Conservation (phyloP, 2,888 invertebrate species). For the Watsonalla binaria region DNA sequence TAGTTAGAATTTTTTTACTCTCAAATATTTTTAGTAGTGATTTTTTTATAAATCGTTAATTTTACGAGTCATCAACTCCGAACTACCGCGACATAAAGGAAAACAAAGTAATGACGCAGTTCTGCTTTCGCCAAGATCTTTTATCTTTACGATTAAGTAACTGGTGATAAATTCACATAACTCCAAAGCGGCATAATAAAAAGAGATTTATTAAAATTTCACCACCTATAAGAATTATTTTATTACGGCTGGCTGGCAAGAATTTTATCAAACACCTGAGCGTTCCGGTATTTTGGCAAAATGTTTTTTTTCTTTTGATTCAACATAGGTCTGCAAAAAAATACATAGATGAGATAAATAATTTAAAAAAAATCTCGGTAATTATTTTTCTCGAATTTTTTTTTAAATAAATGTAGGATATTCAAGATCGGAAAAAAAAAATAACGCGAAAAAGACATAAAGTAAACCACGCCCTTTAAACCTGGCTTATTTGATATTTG, state of each 20-base stretch:
- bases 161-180: constrained; percentile 7
- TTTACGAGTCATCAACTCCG: not conserved
- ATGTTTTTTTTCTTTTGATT: constrained; percentile 8
- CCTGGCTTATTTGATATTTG: too few relatives aligned
- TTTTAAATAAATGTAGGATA: too few relatives aligned
- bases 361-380: too few relatives aligned
- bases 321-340: too few relatives aligned
- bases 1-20: too few relatives aligned
- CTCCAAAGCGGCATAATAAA: not conserved
- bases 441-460: not conserved
- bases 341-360: too few relatives aligned
- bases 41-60: not conserved
- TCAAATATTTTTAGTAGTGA: not conserved
- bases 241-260: not conserved
- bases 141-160: constrained; percentile 34
- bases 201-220: constrained; percentile 1
- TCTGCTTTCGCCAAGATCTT: constrained; percentile 20
- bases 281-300: constrained; percentile 8
- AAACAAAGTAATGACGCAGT: constrained; percentile 14
- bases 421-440: too few relatives aligned
- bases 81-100: constrained; percentile 9
- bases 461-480: not conserved
- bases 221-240: not conserved
- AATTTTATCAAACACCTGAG: constrained; percentile 5
- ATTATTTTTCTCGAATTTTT: too few relatives aligned